Percentiles rank a stretch among this genome's conserved stretches.
These are phyloP conservation scores for Hemicentrotus pulcherrimus DNA, from an alignment of 35 echinoderm and acorn worm species.

Conservation along the genomic window DNA sequence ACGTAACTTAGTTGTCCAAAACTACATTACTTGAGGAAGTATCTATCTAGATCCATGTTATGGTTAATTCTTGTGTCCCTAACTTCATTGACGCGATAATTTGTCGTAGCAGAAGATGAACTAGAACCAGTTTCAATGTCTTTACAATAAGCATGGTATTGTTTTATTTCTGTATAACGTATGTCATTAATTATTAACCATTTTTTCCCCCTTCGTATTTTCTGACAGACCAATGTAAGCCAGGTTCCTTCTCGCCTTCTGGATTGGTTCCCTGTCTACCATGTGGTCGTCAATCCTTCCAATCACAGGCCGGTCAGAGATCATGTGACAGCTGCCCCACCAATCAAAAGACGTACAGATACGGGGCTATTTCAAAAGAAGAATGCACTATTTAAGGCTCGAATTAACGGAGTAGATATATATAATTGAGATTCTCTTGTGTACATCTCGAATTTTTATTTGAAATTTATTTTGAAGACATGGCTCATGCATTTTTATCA, in stretches of 20 bases:
- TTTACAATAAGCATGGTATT: no score
- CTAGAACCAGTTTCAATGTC: no score
- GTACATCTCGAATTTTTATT: not conserved
- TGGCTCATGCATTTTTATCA: not conserved
- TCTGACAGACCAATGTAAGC: not conserved
- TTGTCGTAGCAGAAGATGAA: no score
- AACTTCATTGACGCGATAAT: no score
- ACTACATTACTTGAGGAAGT: no score
- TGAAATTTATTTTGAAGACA: not conserved
- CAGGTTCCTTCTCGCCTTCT: not conserved
- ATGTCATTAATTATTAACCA: not conserved
- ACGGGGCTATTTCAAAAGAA: not conserved
- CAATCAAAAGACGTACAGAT: not conserved
- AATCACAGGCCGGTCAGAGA: not conserved
- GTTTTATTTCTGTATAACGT: no score
- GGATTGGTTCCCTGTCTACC: constrained; percentile 31
- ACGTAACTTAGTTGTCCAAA: no score
- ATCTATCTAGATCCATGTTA: no score
- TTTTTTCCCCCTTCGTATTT: not conserved
- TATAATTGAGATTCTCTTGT: not conserved
- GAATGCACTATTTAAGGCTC: not conserved
- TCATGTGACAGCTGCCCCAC: not conserved
- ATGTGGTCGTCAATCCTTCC: not conserved
- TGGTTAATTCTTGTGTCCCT: no score
- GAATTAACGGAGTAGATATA: not conserved